Conservation (phyloP, 1,140 invertebrate genomes). For the Drosophila nigromelanica region DNA sequence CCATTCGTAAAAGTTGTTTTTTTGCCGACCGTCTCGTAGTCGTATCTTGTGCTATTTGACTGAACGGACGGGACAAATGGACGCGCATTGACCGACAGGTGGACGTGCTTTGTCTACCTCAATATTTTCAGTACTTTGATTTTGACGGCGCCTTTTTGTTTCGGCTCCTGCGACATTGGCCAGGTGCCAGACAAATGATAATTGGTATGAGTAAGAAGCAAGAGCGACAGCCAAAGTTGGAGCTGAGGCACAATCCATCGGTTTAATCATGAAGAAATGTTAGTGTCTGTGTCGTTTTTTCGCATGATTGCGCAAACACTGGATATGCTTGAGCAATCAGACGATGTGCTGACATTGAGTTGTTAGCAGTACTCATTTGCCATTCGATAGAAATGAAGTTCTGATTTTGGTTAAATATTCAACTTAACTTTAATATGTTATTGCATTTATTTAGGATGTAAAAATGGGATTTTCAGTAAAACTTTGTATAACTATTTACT, state of each 20-base stretch:
- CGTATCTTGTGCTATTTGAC: constrained; percentile 6
- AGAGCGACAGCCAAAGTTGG: not conserved
- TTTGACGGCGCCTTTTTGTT: constrained; percentile 40
- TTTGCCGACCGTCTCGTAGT: constrained; percentile 1
- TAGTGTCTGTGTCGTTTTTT: constrained; percentile 19
- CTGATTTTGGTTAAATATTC: not conserved
- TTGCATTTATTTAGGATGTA: too few relatives aligned
- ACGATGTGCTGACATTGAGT: constrained; percentile 42
- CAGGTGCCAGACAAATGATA: constrained; percentile 44
- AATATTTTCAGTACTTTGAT: constrained; percentile 53
- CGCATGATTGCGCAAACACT: constrained; percentile 41
- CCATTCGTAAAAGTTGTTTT: constrained; percentile 9
- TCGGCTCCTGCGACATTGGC: constrained; percentile 29
- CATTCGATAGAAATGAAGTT: constrained; percentile 9
- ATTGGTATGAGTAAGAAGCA: constrained; percentile 8
- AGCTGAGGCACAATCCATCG: constrained; percentile 21
- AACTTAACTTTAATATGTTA: too few relatives aligned
- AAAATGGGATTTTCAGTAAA: too few relatives aligned
- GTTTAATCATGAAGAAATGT: constrained; percentile 47
- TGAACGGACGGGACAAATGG: constrained; percentile 12
- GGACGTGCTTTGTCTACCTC: constrained; percentile 37
- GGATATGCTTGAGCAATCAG: constrained; percentile 30
- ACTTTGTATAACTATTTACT: too few relatives aligned
- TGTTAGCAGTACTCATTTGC: constrained; percentile 25
- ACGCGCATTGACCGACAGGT: constrained; percentile 38